Evolutionary conservation across 1,140 invertebrate species (phyloP), one percentile per base, ranked within the genome.

Genomic region (Tetramorium parvispinum): DNA sequence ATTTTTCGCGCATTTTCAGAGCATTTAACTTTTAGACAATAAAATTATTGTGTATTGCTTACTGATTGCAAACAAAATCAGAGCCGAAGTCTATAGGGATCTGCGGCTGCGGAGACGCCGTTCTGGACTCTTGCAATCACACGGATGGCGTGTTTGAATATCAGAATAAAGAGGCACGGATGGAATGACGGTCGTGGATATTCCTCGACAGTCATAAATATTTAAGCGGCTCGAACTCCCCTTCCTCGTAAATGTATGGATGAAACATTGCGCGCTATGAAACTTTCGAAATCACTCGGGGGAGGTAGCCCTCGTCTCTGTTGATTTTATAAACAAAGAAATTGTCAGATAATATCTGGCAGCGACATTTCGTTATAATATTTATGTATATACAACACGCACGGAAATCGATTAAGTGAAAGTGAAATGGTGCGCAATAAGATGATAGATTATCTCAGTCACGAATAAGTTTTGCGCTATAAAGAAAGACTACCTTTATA

Each of bases 281-380:
- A 83, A 83, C 68, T 83, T 83, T 83, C n/a, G 68, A 83, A 83
- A 75, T 83, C 79, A 83, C 53, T 61, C n/a, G 32, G 53, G 7
- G 55, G 55, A 5, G 32, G 46, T n/a, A 46, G 66, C 66, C 16
- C 10, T 21, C 40, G 79, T 73, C 40, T 73, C 40, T 73, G 79
- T 83, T 83, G 68, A 83, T 83, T 83, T 75, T 83, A 73, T 83
- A 83, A 73, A 83, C 68, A 83, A 83, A 59, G n/a, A 61, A 70
- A 27, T 32, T 83, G 68, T 73, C 53, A 21, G 40, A 49, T 70
- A 49, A 43, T 46, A 82, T 40, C 43, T 32, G n/a, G 18, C 40
- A 57, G 24, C 13, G 32, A 46, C 8, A 59, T 40, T 49, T 73
- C 3, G 13, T 59, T 61, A 55, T 10, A 27, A 57, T 37, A 46